phyloP scores from a whole-genome alignment of 2,888 invertebrate genomes.

The Acanthococcus lagerstroemiae region DNA sequence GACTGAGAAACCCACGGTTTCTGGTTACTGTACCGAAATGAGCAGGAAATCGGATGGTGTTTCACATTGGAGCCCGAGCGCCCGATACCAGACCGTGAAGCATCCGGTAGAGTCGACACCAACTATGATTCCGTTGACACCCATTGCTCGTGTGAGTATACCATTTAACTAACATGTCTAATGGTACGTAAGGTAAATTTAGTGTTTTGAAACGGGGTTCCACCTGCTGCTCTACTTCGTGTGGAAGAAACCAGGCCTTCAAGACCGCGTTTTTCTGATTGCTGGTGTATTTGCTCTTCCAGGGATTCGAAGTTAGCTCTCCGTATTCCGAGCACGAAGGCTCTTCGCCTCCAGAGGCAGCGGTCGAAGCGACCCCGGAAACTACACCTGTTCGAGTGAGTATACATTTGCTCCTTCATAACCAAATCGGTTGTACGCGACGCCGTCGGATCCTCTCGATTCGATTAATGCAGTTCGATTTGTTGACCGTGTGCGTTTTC shows the following conservation, averaged over 20 bases:
- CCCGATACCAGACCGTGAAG: conserved; percentile 39
- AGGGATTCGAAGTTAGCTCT: conserved; percentile 17
- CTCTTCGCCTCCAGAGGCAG: conserved; percentile 72
- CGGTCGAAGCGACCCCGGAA: conserved; percentile 80
- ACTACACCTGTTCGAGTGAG: conserved; percentile 66
- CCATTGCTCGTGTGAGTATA: conserved; percentile 41
- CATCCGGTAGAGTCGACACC: conserved; percentile 41
- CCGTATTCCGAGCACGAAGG: conserved; percentile 45
- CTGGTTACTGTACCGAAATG: conserved; percentile 18
- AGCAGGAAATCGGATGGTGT: conserved; percentile 5
- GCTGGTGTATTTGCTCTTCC: neutral
- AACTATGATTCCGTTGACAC: conserved; percentile 47
- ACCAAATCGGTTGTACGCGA: neutral
- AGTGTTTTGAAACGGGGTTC: neutral
- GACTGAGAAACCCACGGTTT: conserved; percentile 5
- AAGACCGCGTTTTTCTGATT: too few species aligned
- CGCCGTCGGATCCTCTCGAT: too few species aligned
- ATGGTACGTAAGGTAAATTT: neutral
- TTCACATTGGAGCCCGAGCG: conserved; percentile 37
- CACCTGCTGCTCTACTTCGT: too few species aligned
- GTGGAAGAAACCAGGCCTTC: too few species aligned
- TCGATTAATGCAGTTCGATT: too few species aligned
- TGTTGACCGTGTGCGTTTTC: neutral
- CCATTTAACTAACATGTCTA: neutral
- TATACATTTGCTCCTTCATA: neutral